Conservation (phyloP, 1,140 invertebrate species). For the Nephotettix cincticeps region DNA sequence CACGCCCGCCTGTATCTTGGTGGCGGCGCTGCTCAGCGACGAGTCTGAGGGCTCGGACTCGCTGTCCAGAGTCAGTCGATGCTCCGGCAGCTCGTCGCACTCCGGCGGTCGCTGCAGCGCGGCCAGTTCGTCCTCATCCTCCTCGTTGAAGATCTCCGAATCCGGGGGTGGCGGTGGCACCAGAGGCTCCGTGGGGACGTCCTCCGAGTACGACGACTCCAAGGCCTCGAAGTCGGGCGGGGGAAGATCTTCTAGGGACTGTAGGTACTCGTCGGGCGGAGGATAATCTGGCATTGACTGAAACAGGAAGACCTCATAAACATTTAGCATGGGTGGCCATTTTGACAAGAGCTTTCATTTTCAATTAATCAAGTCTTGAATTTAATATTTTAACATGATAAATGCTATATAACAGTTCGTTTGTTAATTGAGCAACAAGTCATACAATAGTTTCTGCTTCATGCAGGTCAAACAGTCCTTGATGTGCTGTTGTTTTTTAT, state of each 20-base stretch:
- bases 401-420: too few relatives aligned
- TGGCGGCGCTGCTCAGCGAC: slow-evolving; percentile 51
- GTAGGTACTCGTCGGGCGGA: slow-evolving; percentile 17
- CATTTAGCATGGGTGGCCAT: too few relatives aligned
- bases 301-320: background rate
- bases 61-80: slow-evolving; percentile 23
- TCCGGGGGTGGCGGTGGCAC: slow-evolving; percentile 9
- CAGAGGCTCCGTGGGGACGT: slow-evolving; percentile 32
- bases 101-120: slow-evolving; percentile 10
- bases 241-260: slow-evolving; percentile 29
- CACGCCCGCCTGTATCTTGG: slow-evolving; percentile 73
- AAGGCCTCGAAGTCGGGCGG: slow-evolving; percentile 32
- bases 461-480: too few relatives aligned
- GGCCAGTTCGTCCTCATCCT: slow-evolving; percentile 18
- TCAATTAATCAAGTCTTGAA: too few relatives aligned
- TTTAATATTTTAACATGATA: too few relatives aligned
- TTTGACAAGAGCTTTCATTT: too few relatives aligned
- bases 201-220: slow-evolving; percentile 35
- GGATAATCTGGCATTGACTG: slow-evolving; percentile 27
- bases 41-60: slow-evolving; percentile 26
- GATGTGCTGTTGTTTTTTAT: too few relatives aligned
- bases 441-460: too few relatives aligned
- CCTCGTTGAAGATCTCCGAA: slow-evolving; percentile 18
- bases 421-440: too few relatives aligned
- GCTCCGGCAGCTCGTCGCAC: slow-evolving; percentile 27